Evolutionary conservation across 2,113 vertebrate genomes (phyloP).

Genomic region (Pomatorhinus ruficollis): DNA sequence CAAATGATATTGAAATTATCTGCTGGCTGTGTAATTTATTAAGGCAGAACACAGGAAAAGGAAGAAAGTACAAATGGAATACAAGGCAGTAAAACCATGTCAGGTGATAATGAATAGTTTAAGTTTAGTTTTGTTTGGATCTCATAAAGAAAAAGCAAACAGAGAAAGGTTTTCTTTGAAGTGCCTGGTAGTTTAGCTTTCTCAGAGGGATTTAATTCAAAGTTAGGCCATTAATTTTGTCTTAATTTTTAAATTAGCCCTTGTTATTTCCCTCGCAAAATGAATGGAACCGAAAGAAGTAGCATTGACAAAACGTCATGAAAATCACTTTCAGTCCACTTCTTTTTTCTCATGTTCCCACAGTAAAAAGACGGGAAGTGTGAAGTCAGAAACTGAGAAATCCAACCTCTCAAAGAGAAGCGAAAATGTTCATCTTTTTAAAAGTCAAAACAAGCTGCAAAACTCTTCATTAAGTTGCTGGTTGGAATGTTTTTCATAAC

Average conservation of each 20-base stretch:
- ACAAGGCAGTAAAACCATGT: accelerated
- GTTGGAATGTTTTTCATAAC: slow-evolving; percentile 9
- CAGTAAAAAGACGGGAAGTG: neutral
- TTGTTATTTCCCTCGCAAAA: neutral
- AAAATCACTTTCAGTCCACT: neutral
- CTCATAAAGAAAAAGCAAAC: neutral
- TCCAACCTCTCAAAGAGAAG: neutral
- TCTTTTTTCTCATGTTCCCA: neutral
- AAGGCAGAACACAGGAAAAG: neutral
- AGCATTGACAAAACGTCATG: neutral
- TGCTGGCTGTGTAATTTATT: neutral
- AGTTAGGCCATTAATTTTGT: neutral
- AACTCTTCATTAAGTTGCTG: slow-evolving; percentile 17
- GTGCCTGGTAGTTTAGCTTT: neutral
- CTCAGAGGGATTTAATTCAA: neutral
- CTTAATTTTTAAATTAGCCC: neutral
- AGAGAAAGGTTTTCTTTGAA: neutral
- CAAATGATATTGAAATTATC: neutral
- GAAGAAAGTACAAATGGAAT: neutral
- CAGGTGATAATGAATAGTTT: neutral
- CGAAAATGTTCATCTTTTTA: neutral
- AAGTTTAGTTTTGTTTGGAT: neutral
- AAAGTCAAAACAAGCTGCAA: slow-evolving; percentile 29
- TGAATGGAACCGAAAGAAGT: neutral
- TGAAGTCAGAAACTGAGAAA: neutral